Percentiles rank a stretch among this genome's conserved stretches.
Conservation (phyloP, 2,797 vertebrate genomes). For the Nothura maculosa region DNA sequence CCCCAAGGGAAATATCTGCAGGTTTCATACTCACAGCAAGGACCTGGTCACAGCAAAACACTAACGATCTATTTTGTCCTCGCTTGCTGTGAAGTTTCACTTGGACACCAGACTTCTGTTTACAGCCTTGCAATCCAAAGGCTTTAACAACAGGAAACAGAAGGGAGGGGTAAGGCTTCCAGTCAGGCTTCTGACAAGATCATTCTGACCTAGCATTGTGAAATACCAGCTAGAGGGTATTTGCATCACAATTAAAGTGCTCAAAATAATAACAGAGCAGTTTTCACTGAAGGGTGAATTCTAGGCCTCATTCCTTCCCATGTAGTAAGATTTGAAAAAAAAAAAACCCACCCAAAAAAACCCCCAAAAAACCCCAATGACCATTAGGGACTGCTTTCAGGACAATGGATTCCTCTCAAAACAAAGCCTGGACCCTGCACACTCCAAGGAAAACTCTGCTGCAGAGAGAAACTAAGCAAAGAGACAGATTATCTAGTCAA, state of each 20-base stretch:
- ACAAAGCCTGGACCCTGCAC: slow-evolving; percentile 38
- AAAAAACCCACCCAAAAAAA: neutral
- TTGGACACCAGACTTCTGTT: slow-evolving; percentile 52
- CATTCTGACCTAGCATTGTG: slow-evolving; percentile 55
- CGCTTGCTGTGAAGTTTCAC: slow-evolving; percentile 41
- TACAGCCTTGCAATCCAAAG: slow-evolving; percentile 61
- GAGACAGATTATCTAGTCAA: slow-evolving; percentile 51
- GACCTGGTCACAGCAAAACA: slow-evolving; percentile 25
- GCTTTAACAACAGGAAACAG: slow-evolving; percentile 70
- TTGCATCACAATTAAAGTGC: slow-evolving; percentile 67
- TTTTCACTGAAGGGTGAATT: slow-evolving; percentile 55
- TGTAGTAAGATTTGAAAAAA: slow-evolving; percentile 22
- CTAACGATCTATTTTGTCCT: slow-evolving; percentile 40
- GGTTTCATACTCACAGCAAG: slow-evolving; percentile 29
- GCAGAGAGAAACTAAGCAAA: slow-evolving; percentile 41
- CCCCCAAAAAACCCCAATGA: neutral
- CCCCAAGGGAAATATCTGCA: slow-evolving; percentile 12
- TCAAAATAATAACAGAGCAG: slow-evolving; percentile 46
- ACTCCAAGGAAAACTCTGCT: slow-evolving; percentile 37
- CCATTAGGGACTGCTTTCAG: slow-evolving; percentile 52
- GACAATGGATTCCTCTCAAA: slow-evolving; percentile 42
- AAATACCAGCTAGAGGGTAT: slow-evolving; percentile 60
- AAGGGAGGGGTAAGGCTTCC: slow-evolving; percentile 67
- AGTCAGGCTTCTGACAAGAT: slow-evolving; percentile 68
- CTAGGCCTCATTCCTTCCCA: slow-evolving; percentile 29